A percentile compares a stretch with the other conserved stretches of the same genome.
Evolutionary conservation across 2,888 invertebrate species (phyloP).

Genomic region (Acleris emargana): DNA sequence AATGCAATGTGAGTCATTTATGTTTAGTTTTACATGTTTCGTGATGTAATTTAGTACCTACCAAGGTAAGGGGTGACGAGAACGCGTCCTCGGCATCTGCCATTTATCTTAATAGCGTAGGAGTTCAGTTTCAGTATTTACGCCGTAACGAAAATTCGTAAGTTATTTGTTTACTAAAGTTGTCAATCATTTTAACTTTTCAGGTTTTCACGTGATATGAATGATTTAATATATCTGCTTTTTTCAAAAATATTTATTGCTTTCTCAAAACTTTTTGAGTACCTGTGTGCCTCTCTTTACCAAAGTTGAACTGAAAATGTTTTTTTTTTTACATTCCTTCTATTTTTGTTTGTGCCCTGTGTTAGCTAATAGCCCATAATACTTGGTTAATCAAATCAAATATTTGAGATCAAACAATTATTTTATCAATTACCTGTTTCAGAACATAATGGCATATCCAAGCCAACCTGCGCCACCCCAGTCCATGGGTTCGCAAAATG

Average conservation of each 20-base stretch:
- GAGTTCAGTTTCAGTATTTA: conserved; percentile 2
- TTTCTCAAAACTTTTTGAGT: no score
- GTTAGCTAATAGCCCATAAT: no score
- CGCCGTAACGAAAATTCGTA: conserved; percentile 10
- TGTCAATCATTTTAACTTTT: no score
- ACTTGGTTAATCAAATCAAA: not conserved
- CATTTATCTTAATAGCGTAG: conserved; percentile 41
- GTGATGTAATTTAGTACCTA: conserved; percentile 63
- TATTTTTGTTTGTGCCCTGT: no score
- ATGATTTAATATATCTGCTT: no score
- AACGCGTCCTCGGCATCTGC: conserved; percentile 41
- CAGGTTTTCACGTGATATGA: no score
- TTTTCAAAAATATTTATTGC: no score
- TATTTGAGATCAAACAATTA: not conserved
- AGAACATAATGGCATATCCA: conserved; percentile 55
- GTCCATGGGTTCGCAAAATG: conserved; percentile 71
- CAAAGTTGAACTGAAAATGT: no score
- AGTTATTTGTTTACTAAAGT: conserved; percentile 4
- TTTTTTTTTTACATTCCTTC: no score
- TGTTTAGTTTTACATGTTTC: conserved; percentile 51
- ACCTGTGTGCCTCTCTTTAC: no score
- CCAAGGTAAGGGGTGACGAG: conserved; percentile 58
- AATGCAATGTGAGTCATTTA: conserved; percentile 55
- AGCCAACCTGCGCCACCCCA: conserved; percentile 56
- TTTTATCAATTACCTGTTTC: not conserved